Evolutionary conservation across 2,113 vertebrate species (phyloP).

Genomic region (Calidris pygmaea): DNA sequence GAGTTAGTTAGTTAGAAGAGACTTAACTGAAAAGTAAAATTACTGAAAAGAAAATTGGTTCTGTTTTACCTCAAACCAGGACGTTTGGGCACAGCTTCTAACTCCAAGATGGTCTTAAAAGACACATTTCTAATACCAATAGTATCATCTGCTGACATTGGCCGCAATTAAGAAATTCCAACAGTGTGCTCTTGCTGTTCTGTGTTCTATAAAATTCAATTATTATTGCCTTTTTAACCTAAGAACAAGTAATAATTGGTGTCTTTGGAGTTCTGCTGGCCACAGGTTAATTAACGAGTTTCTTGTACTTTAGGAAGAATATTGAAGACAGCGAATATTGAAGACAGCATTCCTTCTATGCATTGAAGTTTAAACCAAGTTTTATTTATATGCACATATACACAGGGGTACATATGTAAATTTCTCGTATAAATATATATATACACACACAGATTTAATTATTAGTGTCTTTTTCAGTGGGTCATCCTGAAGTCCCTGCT

Average conservation of each 20-base stretch:
- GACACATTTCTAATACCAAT: neutral
- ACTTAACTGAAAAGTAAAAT: neutral
- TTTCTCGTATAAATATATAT: neutral
- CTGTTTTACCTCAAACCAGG: neutral
- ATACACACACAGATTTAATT: fast-evolving
- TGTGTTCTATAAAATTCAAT: neutral
- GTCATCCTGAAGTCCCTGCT: neutral
- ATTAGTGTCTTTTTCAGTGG: neutral
- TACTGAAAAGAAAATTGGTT: neutral
- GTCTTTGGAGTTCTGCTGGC: neutral
- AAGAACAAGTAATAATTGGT: neutral
- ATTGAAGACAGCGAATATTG: neutral
- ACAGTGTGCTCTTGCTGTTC: neutral
- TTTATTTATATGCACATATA: neutral
- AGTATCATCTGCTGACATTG: neutral
- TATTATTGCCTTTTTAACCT: neutral
- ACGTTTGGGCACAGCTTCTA: neutral
- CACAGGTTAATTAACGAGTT: neutral
- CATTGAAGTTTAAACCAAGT: neutral
- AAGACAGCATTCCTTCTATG: neutral
- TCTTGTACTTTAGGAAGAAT: neutral
- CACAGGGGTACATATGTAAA: neutral
- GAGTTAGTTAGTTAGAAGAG: neutral
- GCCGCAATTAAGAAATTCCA: neutral
- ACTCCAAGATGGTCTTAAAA: neutral